Base-by-base conservation (phyloP, 2,888 invertebrate species). In the Beris morrisii region DNA sequence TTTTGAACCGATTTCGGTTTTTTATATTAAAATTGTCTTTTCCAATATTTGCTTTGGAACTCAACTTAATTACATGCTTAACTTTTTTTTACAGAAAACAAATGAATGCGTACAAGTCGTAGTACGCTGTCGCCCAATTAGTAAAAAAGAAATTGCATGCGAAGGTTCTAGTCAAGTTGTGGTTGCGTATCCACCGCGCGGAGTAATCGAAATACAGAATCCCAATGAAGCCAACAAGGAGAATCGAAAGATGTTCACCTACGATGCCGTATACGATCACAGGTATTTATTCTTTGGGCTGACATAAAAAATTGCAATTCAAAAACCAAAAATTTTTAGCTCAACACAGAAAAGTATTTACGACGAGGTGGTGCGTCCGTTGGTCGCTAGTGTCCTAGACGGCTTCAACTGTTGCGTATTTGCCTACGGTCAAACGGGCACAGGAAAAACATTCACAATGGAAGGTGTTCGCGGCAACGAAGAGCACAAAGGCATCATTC, bases 391-490 rank as follows among this genome's bases (percentile, higher is more conserved):
- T 1, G 98, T 98, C 5, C 85, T 99, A 69, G 92, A 94, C 77
- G 99, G 99, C 2, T 99, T 97, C 82, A 99, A 99, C 82, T 97
- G 98, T 12, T 99, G 98, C 73, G 97, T 99, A 72, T 98, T 99
- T 84, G 99, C 98, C 1, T 99, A 99, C 81, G 99, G 98, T 0
- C 99, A 99, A 83, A 99, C 99, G 0, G 98, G 98, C 69, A 97
- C 98, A 0, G 98, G 97, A 6, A 87, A 87, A 75, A 87, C 87
- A 0, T 87, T 84, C 72, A 87, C 87, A 11, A 87, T 87, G 87
- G 87, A 87, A 83, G 91, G 92, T 22, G 80, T 84, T 2, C 84
- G 86, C 58, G 84, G 82, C 48, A 85, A 87, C 71, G 82, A 84
- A n/a, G 88, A 90, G n/a, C 74, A 84, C 32, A 76, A 76, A 72